Conservation (phyloP, 2,113 vertebrate genomes). For the Agelaius phoeniceus region DNA sequence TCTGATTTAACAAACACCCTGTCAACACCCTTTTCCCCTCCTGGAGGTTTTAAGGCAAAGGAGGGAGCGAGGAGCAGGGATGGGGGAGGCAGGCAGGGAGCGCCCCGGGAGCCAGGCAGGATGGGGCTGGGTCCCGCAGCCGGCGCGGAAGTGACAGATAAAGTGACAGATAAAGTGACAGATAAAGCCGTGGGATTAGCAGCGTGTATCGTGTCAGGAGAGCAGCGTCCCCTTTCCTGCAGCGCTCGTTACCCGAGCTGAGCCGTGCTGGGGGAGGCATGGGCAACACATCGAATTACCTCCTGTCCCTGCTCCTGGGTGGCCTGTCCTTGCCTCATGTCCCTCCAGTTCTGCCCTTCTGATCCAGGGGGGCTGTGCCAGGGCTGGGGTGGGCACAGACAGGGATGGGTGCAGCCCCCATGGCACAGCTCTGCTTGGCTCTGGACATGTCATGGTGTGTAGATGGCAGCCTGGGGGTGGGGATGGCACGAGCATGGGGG, state of each 20-base stretch:
- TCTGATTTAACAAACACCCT: not conserved
- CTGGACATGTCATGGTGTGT: accelerated
- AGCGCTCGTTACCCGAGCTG: slow-evolving; percentile 10
- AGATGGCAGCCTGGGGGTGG: accelerated
- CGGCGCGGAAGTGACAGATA: not conserved
- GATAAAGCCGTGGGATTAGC: slow-evolving; percentile 41
- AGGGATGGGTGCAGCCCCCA: not conserved
- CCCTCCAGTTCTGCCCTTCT: not conserved
- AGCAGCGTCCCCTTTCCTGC: slow-evolving; percentile 36
- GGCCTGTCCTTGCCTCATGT: not conserved
- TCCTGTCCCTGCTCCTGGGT: not conserved
- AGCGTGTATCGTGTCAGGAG: not conserved
- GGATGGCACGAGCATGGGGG: accelerated
- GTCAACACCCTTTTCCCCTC: not conserved
- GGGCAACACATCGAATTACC: not conserved
- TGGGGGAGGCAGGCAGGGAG: not conserved
- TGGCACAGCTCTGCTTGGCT: not conserved
- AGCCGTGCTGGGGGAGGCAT: not conserved
- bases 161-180: not conserved
- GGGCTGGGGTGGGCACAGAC: accelerated
- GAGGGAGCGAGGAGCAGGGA: not conserved
- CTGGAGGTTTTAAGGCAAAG: not conserved
- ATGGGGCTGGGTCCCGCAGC: not conserved
- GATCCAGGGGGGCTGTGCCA: accelerated
- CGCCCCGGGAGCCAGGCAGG: not conserved